Evolutionary conservation across 2,113 vertebrate genomes (phyloP), one percentile per base, ranked within the genome.

Genomic region (Callipepla californica): DNA sequence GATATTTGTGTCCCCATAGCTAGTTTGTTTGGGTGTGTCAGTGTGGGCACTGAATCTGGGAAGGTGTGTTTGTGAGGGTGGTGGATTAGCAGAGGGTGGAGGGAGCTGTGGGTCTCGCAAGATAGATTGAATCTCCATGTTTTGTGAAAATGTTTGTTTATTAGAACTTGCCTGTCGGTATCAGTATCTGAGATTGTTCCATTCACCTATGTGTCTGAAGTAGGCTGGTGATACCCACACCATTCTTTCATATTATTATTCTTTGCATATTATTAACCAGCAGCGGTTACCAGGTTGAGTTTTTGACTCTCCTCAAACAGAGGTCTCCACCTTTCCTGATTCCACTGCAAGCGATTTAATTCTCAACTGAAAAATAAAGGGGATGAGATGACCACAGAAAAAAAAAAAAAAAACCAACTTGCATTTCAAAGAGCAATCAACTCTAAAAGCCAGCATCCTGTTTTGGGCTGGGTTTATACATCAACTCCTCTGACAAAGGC

Each of bases 371-470:
- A 19, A 50, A 58, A 58, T 20, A 74, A 34, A 12, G 48, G 26
- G 75, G 32, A 80, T 62, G 90, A 68, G 6, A 3, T 70, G 53
- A 42, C 47, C 59, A 87, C 55, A 17, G 38, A 26, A 58, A 61
- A 77, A 85, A 50, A 51, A 51, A 15, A 53, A 53, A 25, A 53
- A 53, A 53, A 53, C 28, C 6, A 53, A 53, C 51, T 97, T 94
- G 58, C 67, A 81, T 97, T 96, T 97, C 87, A 48, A 62, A 95
- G 74, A 89, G 82, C 81, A 93, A 68, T 92, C 90, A 84, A 13
- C 68, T 89, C 61, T 38, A 92, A 95, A 96, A 92, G 86, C 79
- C 65, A 70, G 94, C 97, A 97, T 97, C 98, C 98, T 98, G 97
- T 98, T 98, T 97, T 96, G 96, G 78, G 53, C n/a, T 84, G 70